phyloP scores from a whole-genome alignment of 2,113 vertebrate species.

The Tympanuchus pallidicinctus region DNA sequence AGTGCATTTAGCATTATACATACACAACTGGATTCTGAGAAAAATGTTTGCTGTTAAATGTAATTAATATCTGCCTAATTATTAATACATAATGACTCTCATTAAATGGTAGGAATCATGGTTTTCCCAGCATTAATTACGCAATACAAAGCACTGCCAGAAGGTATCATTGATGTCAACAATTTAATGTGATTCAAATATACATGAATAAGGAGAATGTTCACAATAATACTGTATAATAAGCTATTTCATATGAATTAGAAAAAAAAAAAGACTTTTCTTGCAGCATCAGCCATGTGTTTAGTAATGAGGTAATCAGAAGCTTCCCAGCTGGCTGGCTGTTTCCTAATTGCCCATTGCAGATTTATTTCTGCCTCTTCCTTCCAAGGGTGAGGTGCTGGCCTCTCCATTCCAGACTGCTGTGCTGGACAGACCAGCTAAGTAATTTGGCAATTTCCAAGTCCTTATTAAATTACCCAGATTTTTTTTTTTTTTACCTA shows the following conservation, averaged over 20 bases:
- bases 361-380: slow-evolving; percentile 18
- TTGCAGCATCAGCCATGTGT: background rate
- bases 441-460: slow-evolving; percentile 13
- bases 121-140: background rate
- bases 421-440: slow-evolving; percentile 18
- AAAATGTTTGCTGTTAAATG: slow-evolving; percentile 3
- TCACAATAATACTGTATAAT: background rate
- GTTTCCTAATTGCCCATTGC: background rate
- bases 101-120: background rate
- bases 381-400: slow-evolving; percentile 11
- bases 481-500: slow-evolving; percentile 41
- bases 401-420: background rate
- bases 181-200: slow-evolving; percentile 20
- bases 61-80: background rate
- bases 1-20: background rate
- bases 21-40: background rate
- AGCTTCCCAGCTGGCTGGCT: background rate
- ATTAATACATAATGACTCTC: background rate
- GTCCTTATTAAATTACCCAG: slow-evolving; percentile 20
- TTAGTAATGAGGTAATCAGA: slow-evolving; percentile 16
- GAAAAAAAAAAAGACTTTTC: no score
- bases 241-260: background rate
- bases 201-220: background rate
- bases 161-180: background rate
- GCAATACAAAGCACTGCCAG: background rate